Conservation (phyloP, 2,113 vertebrate genomes). For the Mandrillus leucophaeus region DNA sequence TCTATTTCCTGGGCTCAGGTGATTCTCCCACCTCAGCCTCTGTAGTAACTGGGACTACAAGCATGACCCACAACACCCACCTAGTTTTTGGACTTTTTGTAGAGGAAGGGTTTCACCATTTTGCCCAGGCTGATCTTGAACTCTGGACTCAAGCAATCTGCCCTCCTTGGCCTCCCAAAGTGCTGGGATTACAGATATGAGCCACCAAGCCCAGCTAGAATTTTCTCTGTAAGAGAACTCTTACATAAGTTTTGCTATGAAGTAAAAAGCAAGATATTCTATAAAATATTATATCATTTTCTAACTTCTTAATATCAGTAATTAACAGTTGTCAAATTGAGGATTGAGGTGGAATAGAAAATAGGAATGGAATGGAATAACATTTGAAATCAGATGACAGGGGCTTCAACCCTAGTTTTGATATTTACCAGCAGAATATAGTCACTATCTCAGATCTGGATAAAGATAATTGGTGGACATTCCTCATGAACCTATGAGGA, state of each 20-base stretch:
- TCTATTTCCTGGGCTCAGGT: no score
- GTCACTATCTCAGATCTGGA: neutral
- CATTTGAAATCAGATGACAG: neutral
- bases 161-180: no score
- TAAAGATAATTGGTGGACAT: neutral
- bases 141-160: no score
- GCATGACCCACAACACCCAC: no score
- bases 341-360: neutral
- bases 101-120: no score
- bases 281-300: neutral
- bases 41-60: no score
- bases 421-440: neutral
- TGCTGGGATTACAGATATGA: no score
- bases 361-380: neutral
- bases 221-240: neutral
- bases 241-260: neutral
- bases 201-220: no score
- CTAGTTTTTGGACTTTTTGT: no score
- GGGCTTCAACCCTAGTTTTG: neutral
- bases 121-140: no score
- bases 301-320: slow-evolving; percentile 19
- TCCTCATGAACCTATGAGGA: neutral
- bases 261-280: neutral
- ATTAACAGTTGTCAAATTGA: neutral
- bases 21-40: no score